Evolutionary conservation across 1,140 invertebrate species (phyloP), one percentile per base, ranked within the genome.

Genomic region (Parasteatoda tepidariorum): DNA sequence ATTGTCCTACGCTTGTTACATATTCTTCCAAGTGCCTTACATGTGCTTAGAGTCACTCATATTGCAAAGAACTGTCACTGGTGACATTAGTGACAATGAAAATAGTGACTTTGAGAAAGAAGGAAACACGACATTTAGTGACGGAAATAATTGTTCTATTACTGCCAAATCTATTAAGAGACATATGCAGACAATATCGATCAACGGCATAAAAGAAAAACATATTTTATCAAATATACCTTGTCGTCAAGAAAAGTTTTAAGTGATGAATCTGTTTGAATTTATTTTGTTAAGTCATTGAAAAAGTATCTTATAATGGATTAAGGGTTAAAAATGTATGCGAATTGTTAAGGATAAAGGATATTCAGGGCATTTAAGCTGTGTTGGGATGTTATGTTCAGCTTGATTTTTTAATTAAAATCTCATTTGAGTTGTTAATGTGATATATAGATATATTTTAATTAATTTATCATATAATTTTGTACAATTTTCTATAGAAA

Each of bases 11-110:
- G 28, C 84, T 57, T 73, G 83, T 24, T 82, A 84, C 76, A 82
- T 85, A 11, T 79, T 83, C 26, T 66, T 85, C 24, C 81, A 85
- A 78, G 68, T 82, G 31, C 85, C 85, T n/a, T 85, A 83, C 24
- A 73, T 66, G 59, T 74, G 74, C 24, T 34, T 83, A 5, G 81
- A 83, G 26, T 70, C 66, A 3, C 5, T 82, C 1, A 48, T 82
- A 11, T 24, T 57, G 11, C 34, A 41, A 18, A 82, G 71, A 62
- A 34, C 13, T 30, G 33, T 15, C 0, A 26, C 30, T 2, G 30
- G 11, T 9, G 30, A 57, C 18, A 33, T 13, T 3, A 33, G 30
- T 3, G 38, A 78, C 9, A 38, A 13, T 26, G n/a, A n/a, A 15
- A 31, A 15, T 3, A 18, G n/a, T 24, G 76, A 79, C n/a, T 24